These are phyloP conservation scores for Volucella zonaria DNA, from an alignment of 2,888 invertebrate genomes.

Conservation along the genomic window DNA sequence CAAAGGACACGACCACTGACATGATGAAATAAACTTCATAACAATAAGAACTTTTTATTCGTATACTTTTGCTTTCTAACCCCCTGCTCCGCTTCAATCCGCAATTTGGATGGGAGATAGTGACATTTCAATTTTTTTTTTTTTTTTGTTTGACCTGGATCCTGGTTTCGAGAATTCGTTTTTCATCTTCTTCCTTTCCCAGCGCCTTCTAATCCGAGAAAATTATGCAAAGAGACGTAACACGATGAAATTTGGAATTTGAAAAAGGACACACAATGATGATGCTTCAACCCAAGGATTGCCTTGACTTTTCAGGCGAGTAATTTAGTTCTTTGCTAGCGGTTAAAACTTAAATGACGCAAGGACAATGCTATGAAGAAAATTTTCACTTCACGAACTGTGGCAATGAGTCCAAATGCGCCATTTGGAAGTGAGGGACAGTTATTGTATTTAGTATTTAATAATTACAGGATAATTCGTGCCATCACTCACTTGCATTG, in stretches of 20 bases:
- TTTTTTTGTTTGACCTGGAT: constrained; percentile 2
- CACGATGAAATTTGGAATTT: constrained; percentile 49
- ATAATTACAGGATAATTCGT: too few relatives aligned
- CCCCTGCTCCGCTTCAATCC: not conserved
- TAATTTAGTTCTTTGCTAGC: constrained; percentile 44
- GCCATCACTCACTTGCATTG: too few relatives aligned
- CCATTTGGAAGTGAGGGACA: constrained; percentile 19
- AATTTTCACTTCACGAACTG: constrained; percentile 59
- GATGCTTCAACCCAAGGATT: not conserved
- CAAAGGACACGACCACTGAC: constrained; percentile 48
- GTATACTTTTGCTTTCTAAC: constrained; percentile 21
- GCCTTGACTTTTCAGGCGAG: constrained; percentile 17
- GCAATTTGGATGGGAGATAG: constrained; percentile 36
- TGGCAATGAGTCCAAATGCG: constrained; percentile 39
- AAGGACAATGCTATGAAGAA: constrained; percentile 68
- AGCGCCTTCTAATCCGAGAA: constrained; percentile 63
- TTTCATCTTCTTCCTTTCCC: constrained; percentile 11
- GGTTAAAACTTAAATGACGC: constrained; percentile 54
- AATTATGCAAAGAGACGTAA: constrained; percentile 70
- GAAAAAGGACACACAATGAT: constrained; percentile 50
- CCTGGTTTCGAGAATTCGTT: constrained; percentile 1
- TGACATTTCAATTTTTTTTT: constrained; percentile 43
- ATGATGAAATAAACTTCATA: constrained; percentile 62
- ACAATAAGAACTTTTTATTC: constrained; percentile 61
- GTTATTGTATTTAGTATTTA: not conserved